These are phyloP conservation scores for Eupsilia transversa DNA, from an alignment of 2,888 invertebrate genomes.

Conservation along the genomic window DNA sequence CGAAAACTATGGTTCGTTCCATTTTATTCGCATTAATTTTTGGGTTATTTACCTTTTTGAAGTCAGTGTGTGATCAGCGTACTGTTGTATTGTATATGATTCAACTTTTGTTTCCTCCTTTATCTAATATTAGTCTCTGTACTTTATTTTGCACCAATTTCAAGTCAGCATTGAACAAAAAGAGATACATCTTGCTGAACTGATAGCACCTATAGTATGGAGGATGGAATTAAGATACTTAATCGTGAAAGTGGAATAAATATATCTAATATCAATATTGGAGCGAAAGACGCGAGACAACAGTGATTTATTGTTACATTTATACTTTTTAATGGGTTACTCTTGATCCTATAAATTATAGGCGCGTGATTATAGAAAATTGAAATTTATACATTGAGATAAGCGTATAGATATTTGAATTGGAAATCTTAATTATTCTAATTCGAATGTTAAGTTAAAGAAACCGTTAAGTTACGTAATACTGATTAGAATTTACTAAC, in stretches of 20 bases:
- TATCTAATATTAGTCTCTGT: conserved; percentile 41
- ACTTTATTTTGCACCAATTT: conserved; percentile 31
- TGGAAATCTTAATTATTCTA: conserved; percentile 57
- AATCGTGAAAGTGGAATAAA: conserved; percentile 9
- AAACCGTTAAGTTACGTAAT: conserved; percentile 42
- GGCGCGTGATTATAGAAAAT: conserved; percentile 38
- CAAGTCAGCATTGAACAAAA: conserved; percentile 34
- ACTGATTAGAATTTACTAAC: conserved; percentile 51
- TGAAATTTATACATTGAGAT: conserved; percentile 47
- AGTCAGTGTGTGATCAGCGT: too few species aligned
- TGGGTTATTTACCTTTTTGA: background rate
- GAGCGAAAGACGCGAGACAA: conserved; percentile 4
- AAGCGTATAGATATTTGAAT: conserved; percentile 50
- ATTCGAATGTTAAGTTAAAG: conserved; percentile 51
- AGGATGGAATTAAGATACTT: conserved; percentile 23
- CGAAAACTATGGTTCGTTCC: too few species aligned
- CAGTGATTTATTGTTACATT: conserved; percentile 33
- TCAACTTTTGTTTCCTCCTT: background rate
- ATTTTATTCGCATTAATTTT: background rate
- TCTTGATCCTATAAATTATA: conserved; percentile 47
- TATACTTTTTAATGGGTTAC: conserved; percentile 28
- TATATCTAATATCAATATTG: conserved; percentile 28
- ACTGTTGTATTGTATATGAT: too few species aligned
- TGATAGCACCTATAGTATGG: conserved; percentile 18
- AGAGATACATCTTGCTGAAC: conserved; percentile 6